Evolutionary conservation across 2,888 invertebrate species (phyloP).

Genomic region (Drosophila barbarae): DNA sequence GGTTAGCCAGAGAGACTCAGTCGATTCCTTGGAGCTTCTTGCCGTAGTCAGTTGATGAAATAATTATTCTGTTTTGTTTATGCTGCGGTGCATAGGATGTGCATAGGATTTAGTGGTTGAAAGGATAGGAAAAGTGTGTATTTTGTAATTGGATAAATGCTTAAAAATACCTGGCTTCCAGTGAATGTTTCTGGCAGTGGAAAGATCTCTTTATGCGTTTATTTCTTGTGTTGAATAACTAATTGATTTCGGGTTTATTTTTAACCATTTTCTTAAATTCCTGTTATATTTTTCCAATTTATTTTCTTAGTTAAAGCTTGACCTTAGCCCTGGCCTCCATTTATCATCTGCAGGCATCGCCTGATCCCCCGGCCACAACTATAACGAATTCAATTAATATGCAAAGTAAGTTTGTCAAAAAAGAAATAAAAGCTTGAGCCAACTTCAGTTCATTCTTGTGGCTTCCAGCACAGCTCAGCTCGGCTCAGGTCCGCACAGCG

Average conservation of each 20-base stretch:
- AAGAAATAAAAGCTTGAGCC: constrained; percentile 3
- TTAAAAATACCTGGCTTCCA: not conserved
- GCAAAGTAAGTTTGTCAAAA: constrained; percentile 40
- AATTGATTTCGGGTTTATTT: not conserved
- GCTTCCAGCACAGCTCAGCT: constrained; percentile 10
- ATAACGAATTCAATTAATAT: constrained; percentile 46
- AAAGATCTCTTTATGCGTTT: not conserved
- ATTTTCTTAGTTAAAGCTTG: not conserved
- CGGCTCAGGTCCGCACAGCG: constrained; percentile 22
- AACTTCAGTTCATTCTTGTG: constrained; percentile 16
- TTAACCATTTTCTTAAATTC: not conserved
- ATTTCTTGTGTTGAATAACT: not conserved
- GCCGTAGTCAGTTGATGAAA: constrained; percentile 17
- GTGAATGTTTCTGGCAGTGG: not conserved
- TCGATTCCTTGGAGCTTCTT: constrained; percentile 8
- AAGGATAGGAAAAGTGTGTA: not conserved
- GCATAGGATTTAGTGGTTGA: not conserved
- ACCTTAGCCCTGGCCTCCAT: constrained; percentile 16
- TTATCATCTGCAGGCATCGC: constrained; percentile 10
- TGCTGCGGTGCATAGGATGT: constrained; percentile 4
- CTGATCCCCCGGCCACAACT: constrained; percentile 13
- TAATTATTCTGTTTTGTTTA: constrained; percentile 15
- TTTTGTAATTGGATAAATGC: constrained; percentile 1
- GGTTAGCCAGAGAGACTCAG: constrained; percentile 19
- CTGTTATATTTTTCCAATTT: not conserved